Conservation (phyloP, 2,797 vertebrate genomes). For the Glossophaga mutica region DNA sequence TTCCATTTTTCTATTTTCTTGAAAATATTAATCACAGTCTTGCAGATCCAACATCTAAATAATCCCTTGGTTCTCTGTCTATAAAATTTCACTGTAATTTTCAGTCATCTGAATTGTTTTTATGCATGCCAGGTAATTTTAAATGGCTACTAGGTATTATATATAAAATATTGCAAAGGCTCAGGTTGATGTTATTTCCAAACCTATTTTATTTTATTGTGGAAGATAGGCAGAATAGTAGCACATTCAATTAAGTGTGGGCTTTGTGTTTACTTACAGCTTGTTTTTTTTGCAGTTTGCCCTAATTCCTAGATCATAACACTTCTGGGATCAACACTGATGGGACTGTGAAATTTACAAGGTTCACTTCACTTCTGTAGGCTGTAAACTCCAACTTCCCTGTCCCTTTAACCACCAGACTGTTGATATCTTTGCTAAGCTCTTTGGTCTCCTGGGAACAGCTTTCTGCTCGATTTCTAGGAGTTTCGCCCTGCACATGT, state of each 20-base stretch:
- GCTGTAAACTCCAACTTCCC: background rate
- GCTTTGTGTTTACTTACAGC: background rate
- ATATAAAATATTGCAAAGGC: background rate
- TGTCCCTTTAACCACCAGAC: background rate
- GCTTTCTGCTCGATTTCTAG: background rate
- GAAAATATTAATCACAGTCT: background rate
- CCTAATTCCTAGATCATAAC: background rate
- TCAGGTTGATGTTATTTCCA: background rate
- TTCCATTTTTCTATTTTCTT: background rate
- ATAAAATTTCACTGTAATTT: background rate
- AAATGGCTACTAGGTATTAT: background rate
- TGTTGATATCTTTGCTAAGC: background rate
- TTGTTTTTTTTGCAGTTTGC: background rate
- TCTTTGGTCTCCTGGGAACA: background rate
- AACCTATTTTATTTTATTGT: background rate
- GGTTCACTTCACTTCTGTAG: background rate
- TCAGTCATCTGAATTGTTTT: background rate
- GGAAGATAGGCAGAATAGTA: background rate
- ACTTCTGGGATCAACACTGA: background rate
- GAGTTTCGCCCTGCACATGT: background rate
- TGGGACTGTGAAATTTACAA: background rate
- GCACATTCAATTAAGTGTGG: background rate
- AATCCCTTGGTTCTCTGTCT: background rate
- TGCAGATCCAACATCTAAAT: background rate
- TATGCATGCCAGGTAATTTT: background rate